phyloP scores from a whole-genome alignment of 1,140 invertebrate genomes.

The Drosophila melanica region DNA sequence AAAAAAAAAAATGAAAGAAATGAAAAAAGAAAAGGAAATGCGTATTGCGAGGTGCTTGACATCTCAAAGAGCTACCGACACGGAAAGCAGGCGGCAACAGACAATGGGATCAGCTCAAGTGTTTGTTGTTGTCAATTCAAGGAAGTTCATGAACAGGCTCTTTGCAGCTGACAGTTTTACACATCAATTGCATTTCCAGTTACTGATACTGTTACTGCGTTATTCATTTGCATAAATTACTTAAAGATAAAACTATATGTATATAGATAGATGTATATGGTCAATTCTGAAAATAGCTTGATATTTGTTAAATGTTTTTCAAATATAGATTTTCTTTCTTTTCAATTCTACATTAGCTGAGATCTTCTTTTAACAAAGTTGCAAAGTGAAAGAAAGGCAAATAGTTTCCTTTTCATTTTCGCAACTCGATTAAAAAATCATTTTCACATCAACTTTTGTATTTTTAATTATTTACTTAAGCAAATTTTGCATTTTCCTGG shows the following conservation, averaged over 20 bases:
- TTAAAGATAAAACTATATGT: not conserved
- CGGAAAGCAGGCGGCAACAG: not conserved
- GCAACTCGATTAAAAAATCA: no score
- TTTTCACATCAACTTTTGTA: not conserved
- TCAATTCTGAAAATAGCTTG: not conserved
- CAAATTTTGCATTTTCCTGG: not conserved
- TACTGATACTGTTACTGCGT: not conserved
- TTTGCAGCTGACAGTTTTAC: not conserved
- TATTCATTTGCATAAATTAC: not conserved
- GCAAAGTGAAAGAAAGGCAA: no score
- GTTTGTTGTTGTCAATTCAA: slow-evolving; percentile 18
- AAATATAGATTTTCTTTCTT: no score
- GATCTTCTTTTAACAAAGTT: no score
- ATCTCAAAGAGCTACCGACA: slow-evolving; percentile 15
- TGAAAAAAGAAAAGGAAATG: not conserved
- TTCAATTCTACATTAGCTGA: no score
- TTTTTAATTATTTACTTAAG: slow-evolving; percentile 6
- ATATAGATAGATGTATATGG: not conserved
- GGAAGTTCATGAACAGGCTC: slow-evolving; percentile 9
- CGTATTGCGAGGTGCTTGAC: slow-evolving; percentile 21
- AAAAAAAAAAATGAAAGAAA: not conserved
- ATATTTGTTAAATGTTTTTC: no score
- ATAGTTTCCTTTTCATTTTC: not conserved
- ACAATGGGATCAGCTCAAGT: slow-evolving; percentile 17
- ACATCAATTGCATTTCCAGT: not conserved